phyloP scores from a whole-genome alignment of 2,888 invertebrate species.

The Limnephilus rhombicus region DNA sequence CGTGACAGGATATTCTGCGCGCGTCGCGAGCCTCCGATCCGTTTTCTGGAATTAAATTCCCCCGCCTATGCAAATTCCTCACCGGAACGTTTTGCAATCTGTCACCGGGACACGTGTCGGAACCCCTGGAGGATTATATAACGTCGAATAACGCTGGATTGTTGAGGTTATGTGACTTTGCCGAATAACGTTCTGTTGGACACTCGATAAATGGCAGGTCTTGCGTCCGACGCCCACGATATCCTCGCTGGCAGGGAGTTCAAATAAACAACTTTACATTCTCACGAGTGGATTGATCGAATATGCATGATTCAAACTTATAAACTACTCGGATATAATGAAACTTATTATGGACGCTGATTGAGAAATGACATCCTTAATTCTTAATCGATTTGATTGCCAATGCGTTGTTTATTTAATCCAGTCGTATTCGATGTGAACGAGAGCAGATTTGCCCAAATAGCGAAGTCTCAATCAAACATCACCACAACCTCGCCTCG shows the following conservation, averaged over 20 bases:
- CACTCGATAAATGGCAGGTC: neutral
- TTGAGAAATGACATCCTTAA: neutral
- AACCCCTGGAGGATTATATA: neutral
- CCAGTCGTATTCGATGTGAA: neutral
- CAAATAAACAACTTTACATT: slow-evolving; percentile 49
- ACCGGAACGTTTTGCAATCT: neutral
- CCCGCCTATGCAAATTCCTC: slow-evolving; percentile 13
- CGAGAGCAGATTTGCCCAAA: neutral
- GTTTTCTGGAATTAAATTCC: slow-evolving; percentile 17
- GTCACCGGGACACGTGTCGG: slow-evolving; percentile 37
- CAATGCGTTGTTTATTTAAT: neutral
- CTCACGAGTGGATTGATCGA: slow-evolving; percentile 54
- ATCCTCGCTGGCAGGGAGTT: neutral
- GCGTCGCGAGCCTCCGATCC: slow-evolving; percentile 5
- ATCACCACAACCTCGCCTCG: slow-evolving; percentile 27
- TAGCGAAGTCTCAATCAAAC: slow-evolving; percentile 8
- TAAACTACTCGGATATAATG: slow-evolving; percentile 23
- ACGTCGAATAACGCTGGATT: neutral
- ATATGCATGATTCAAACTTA: slow-evolving; percentile 45
- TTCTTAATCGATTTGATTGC: neutral
- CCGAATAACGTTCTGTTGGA: slow-evolving; percentile 4
- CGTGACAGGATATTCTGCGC: slow-evolving; percentile 36
- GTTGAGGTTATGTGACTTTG: neutral
- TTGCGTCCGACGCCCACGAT: slow-evolving; percentile 48
- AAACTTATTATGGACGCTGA: neutral